Base-by-base conservation (phyloP, 2,888 invertebrate species). In the Penaeus monodon region DNA sequence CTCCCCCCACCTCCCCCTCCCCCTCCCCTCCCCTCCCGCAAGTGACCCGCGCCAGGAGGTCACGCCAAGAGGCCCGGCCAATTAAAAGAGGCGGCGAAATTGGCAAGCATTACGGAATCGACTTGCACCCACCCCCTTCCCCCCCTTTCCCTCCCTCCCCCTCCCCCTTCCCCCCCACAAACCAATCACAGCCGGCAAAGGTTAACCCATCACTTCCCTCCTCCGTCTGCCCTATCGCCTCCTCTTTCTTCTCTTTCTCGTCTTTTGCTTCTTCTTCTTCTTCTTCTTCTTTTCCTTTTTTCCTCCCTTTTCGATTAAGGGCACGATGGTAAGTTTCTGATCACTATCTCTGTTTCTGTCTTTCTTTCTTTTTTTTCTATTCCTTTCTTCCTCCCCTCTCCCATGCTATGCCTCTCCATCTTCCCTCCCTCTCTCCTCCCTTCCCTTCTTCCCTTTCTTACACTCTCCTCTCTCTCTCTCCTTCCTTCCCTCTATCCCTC, bases 161-260 rank as follows among this genome's bases (percentile, higher is more conserved):
- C 8, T 22, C 24, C 22, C 1, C 33, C 7, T 27, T 20, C 10
- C 24, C 27, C 24, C 27, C 24, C 29, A n/a, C 29, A 10, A 27
- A n/a, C 38, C n/a, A 33, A 73, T 73, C n/a, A 22, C 29, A 38
- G 20, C 38, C 29, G 29, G 29, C 84, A 84, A 84, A 84, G 84
- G 77, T 77, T 77, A 84, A 64, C 66, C 84, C 44, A 77, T 84
- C 84, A 84, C 68, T 24, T 49, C 49, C n/a, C 22, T 44, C 27
- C 44, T 33, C 27, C n/a, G 10, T 76, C 12, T 33, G 10, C 24
- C 44, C 44, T 44, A 27, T n/a, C 24, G 44, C 57, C 49, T 24
- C 27, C 57, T 24, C 27, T 38, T 8, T n/a, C 27, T 4, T 57
- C 49, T 44, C 49, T 44, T 33, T 22, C 33, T 29, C 20, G 2